Evolutionary conservation across 2,113 vertebrate genomes (phyloP).

Genomic region (Upupa epops): DNA sequence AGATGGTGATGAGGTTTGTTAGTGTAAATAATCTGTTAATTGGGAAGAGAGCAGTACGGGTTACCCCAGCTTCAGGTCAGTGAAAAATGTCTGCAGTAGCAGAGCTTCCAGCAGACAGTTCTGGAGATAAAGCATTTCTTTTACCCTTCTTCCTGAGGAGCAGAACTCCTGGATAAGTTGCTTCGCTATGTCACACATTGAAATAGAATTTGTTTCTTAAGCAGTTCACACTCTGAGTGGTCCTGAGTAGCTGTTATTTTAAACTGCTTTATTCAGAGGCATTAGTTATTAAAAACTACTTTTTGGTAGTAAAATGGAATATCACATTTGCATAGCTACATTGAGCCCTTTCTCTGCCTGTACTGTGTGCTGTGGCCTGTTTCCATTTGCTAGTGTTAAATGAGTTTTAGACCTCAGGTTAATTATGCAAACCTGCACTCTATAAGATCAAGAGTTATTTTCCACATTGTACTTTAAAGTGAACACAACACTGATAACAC

Average conservation of each 20-base stretch:
- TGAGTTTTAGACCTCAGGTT: neutral
- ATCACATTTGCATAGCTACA: neutral
- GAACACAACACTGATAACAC: neutral
- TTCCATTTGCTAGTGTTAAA: neutral
- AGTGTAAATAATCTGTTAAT: neutral
- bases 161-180: neutral
- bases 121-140: neutral
- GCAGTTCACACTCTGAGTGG: neutral
- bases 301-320: neutral
- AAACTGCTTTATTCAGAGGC: neutral
- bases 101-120: neutral
- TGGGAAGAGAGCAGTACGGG: neutral
- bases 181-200: fast-evolving
- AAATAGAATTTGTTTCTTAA: neutral
- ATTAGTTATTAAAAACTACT: neutral
- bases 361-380: neutral
- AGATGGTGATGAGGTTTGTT: fast-evolving
- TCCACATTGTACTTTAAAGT: neutral
- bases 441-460: neutral
- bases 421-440: neutral
- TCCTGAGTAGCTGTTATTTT: neutral
- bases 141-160: neutral
- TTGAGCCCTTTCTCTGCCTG: neutral
- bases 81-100: neutral
- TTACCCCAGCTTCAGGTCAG: neutral